Conservation (phyloP, 2,888 invertebrate genomes). For the Nomada ferruginata region DNA sequence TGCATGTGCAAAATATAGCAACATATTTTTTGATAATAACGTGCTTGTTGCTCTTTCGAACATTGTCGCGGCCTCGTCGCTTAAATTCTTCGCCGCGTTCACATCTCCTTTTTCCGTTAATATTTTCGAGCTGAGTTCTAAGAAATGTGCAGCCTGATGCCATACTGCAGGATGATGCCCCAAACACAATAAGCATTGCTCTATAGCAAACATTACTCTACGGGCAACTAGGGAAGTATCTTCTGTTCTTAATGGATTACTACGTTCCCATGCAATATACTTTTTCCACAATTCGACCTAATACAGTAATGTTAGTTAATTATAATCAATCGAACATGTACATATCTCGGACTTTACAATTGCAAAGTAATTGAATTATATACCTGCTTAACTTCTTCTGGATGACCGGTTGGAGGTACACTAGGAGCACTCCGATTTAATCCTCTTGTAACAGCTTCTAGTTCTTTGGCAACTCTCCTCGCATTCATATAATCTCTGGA, state of each 20-base stretch:
- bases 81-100: slow-evolving; percentile 95
- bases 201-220: slow-evolving; percentile 99
- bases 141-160: slow-evolving; percentile 99
- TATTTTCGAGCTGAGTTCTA: slow-evolving; percentile 97
- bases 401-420: slow-evolving; percentile 95
- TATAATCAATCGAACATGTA: neutral
- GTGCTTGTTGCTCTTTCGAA: slow-evolving; percentile 97
- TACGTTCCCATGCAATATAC: slow-evolving; percentile 98
- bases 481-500: slow-evolving; percentile 99
- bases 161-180: slow-evolving; percentile 99
- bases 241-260: slow-evolving; percentile 97
- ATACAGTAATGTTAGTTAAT: neutral
- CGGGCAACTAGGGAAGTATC: slow-evolving; percentile 97
- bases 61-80: slow-evolving; percentile 97
- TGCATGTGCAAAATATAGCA: slow-evolving; percentile 98
- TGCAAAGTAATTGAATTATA: slow-evolving; percentile 8
- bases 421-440: slow-evolving; percentile 98
- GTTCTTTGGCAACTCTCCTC: slow-evolving; percentile 96
- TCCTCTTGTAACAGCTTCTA: slow-evolving; percentile 97
- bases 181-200: slow-evolving; percentile 97
- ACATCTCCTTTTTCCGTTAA: slow-evolving; percentile 98
- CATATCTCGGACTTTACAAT: neutral
- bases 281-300: slow-evolving; percentile 99
- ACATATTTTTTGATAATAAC: slow-evolving; percentile 94
- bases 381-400: slow-evolving; percentile 97